Conservation (phyloP, 2,888 invertebrate species). For the Hemicrepidius hirtus region DNA sequence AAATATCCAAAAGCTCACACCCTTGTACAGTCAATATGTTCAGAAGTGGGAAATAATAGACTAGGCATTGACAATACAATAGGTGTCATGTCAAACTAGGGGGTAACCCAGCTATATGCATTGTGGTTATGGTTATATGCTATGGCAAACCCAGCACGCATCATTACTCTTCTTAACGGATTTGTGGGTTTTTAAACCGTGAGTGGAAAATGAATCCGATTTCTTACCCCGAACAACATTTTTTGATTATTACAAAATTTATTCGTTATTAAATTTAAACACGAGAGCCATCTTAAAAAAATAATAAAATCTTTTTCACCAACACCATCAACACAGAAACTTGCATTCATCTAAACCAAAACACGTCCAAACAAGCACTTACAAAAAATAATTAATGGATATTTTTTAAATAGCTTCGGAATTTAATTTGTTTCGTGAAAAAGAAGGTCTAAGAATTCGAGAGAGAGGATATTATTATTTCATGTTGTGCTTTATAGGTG, state of each 20-base stretch:
- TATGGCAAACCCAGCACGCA: constrained; percentile 50
- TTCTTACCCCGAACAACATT: no score
- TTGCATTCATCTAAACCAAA: neutral
- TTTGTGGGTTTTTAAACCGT: constrained; percentile 41
- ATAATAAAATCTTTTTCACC: constrained; percentile 8
- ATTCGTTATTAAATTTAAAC: neutral
- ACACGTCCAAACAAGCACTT: neutral
- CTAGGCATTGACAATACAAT: constrained; percentile 68
- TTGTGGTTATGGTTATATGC: constrained; percentile 52
- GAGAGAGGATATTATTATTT: neutral
- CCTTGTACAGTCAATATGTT: constrained; percentile 70
- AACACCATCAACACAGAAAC: neutral
- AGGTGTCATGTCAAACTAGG: constrained; percentile 68
- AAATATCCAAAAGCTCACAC: constrained; percentile 57
- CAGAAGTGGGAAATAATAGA: constrained; percentile 70
- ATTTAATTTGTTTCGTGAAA: neutral
- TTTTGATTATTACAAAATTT: neutral
- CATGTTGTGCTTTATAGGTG: constrained; percentile 7
- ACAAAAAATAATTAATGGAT: constrained; percentile 15
- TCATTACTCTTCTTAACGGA: constrained; percentile 59
- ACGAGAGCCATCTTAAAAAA: no score
- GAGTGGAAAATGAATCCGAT: no score
- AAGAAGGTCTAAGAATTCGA: neutral
- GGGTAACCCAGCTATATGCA: constrained; percentile 53
- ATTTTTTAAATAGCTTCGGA: neutral